Base-by-base conservation (phyloP, 2,113 vertebrate genomes). In the Anser brachyrhynchus region DNA sequence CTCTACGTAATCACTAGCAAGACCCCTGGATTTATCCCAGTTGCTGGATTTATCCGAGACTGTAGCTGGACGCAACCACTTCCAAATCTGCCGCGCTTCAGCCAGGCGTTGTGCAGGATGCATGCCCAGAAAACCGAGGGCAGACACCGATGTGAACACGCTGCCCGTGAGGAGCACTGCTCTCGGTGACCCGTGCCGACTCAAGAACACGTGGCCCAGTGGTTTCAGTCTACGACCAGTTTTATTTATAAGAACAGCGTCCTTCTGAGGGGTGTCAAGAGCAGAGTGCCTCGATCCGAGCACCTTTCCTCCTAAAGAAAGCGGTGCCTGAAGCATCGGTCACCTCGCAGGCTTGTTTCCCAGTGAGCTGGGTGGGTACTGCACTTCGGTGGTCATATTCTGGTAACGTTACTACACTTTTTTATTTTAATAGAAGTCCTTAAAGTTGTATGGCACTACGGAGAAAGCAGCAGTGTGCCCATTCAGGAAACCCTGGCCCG, bases 241-340 rank as follows among this genome's bases (percentile, higher is more conserved):
- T 55, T 87, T 70, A 64, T 69, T 51, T 51, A 20, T 19, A 4
- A 51, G 62, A 75, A 81, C 49, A 57, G 3, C 17, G 43, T 28
- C 1, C 1, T 11, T 59, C 44, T 26, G 25, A 22, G 37, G 70
- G 71, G 51, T 4, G 1, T 37, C 1, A 4, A 35, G 19, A 25
- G 29, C 13, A 3, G 51, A 6, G 8, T 25, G 20, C 58, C 29
- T 26, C 29, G 43, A 31, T 39, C 20, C 65, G 21, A 26, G 25
- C 28, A 21, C 44, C 9, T 70, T 87, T 44, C 28, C 33, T 59
- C 55, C 35, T 5, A 0, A 21, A 28, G 72, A 18, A 17, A 57
- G 5, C 10, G 8, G 10, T 6, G 1, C 59, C 2, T 3, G 59
- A 61, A 77, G 54, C 41, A 12, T 22, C n/a, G 0, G 0, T 39